phyloP scores from a whole-genome alignment of 2,797 vertebrate species.

The Lithobates pipiens region DNA sequence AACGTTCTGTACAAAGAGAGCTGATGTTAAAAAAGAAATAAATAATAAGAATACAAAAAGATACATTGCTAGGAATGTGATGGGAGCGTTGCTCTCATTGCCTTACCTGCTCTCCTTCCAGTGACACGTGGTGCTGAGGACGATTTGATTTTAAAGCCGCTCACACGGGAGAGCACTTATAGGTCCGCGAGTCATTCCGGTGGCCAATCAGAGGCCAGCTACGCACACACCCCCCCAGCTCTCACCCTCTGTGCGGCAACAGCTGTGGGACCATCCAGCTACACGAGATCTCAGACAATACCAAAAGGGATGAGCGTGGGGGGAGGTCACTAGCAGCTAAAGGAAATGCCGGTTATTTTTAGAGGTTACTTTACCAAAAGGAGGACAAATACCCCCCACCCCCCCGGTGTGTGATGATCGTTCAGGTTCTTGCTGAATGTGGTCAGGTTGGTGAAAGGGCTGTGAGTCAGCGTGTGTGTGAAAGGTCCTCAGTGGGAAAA shows the following conservation, averaged over 20 bases:
- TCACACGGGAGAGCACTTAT: constrained; percentile 33
- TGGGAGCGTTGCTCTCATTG: not conserved
- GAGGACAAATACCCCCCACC: constrained; percentile 11
- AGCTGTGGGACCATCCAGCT: constrained; percentile 25
- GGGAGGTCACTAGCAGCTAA: constrained; percentile 41
- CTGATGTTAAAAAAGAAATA: too few species aligned
- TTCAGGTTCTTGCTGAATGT: not conserved
- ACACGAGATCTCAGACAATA: constrained; percentile 45
- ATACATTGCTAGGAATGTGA: too few species aligned
- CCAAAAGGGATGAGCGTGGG: constrained; percentile 50
- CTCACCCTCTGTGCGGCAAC: constrained; percentile 19
- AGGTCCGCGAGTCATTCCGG: constrained; percentile 10
- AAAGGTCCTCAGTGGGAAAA: constrained; percentile 14
- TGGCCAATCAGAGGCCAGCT: constrained; percentile 27
- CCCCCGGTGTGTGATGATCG: too few species aligned
- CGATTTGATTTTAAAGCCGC: constrained; percentile 9
- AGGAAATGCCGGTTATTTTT: constrained; percentile 51
- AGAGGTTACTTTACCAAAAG: constrained; percentile 40
- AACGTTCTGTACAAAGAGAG: too few species aligned
- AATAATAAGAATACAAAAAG: too few species aligned
- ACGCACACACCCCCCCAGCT: constrained; percentile 49
- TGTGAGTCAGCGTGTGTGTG: not conserved
- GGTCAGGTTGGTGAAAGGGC: constrained; percentile 3
- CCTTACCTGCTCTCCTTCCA: not conserved
- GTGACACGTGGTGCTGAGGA: not conserved